phyloP scores from a whole-genome alignment of 1,140 invertebrate genomes.

The Hylyphantes graminicola region DNA sequence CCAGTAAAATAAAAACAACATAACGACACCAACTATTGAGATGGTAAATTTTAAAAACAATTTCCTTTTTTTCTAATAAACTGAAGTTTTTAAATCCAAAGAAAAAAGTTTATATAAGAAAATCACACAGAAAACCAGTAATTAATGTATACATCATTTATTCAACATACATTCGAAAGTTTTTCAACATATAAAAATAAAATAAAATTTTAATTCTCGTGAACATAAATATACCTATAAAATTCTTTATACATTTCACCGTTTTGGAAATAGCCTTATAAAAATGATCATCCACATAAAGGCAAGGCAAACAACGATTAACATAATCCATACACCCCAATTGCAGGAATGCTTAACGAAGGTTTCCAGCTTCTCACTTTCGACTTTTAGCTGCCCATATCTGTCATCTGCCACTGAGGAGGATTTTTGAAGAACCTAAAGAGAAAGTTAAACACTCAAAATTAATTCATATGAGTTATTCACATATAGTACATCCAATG shows the following conservation, averaged over 20 bases:
- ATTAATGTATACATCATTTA: neutral
- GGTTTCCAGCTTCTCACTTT: slow-evolving; percentile 83
- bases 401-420: slow-evolving; percentile 83
- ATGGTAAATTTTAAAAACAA: too few relatives aligned
- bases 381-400: slow-evolving; percentile 78
- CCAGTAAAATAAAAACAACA: too few relatives aligned
- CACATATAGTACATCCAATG: too few relatives aligned
- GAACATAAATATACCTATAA: neutral
- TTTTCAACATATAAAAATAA: too few relatives aligned
- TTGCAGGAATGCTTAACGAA: slow-evolving; percentile 89
- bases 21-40: too few relatives aligned
- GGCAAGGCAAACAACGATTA: slow-evolving; percentile 82
- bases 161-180: too few relatives aligned
- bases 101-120: too few relatives aligned
- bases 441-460: slow-evolving; percentile 61
- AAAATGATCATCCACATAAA: slow-evolving; percentile 92
- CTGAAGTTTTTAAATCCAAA: too few relatives aligned
- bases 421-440: slow-evolving; percentile 79
- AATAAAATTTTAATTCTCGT: neutral
- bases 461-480: neutral
- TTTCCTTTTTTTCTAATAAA: too few relatives aligned
- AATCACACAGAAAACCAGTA: too few relatives aligned
- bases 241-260: neutral
- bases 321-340: slow-evolving; percentile 93
- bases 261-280: slow-evolving; percentile 77